Evolutionary conservation across 2,113 vertebrate species (phyloP), one percentile per base, ranked within the genome.

Genomic region (Plecotus auritus): DNA sequence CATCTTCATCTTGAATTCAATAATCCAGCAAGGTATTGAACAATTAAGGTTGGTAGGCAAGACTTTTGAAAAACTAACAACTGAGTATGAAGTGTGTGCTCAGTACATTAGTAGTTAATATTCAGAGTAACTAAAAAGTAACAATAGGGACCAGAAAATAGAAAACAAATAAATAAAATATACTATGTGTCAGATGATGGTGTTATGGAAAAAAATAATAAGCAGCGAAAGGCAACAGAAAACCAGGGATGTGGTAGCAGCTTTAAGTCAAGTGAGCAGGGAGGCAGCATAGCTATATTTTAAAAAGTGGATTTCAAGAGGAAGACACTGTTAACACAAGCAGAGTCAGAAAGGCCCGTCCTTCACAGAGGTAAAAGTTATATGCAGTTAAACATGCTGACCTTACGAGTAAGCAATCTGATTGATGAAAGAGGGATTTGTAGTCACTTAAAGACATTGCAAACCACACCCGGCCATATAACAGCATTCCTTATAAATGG

Each of bases 381-480:
- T 96, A 97, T 96, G 94, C 97, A 95, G 92, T 95, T 97, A 96
- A 98, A 97, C 96, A 97, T 87, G 95, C 90, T 98, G 97, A 98
- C 85, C 91, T 88, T 95, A 98, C 97, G 85, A 97, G 97, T 96
- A 97, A 97, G 96, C 91, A 97, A 97, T 97, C 94, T 93, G 93
- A 97, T 94, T 89, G 92, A 97, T 93, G 86, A 85, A 92, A 95
- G 94, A 97, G 86, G 97, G 97, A 97, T 97, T 85, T 97, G 96
- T 94, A 97, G 95, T 96, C 96, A 95, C 96, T 97, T 95, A 97
- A 97, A 96, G 96, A 97, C 93, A 93, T 74, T 49, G 88, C 94
- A 96, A 97, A 97, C 90, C 93, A 96, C 96, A 97, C 96, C 96
- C 96, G 97, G 95, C 93, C 97, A 93, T 95, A 91, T 47, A 74